Evolutionary conservation across 2,888 invertebrate species (phyloP).

Genomic region (Hipparchia sbordonii): DNA sequence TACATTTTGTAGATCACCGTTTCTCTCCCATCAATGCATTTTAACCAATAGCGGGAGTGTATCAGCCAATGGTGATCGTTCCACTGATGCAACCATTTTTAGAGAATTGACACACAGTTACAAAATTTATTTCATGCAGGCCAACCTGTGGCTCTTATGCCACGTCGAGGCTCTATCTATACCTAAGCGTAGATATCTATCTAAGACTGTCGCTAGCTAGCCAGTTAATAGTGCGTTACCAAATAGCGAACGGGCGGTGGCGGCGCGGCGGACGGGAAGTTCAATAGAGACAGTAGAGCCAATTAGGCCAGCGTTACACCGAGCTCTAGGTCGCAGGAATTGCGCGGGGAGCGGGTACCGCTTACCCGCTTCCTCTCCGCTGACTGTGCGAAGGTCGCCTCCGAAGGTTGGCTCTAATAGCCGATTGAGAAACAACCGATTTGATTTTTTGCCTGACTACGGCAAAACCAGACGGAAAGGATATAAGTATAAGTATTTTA

Average conservation of each 20-base stretch:
- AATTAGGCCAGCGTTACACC: slow-evolving; percentile 23
- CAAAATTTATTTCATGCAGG: too few species aligned
- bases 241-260: not conserved
- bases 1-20: too few species aligned
- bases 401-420: slow-evolving; percentile 23
- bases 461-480: not conserved
- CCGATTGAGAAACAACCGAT: not conserved
- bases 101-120: too few species aligned
- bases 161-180: too few species aligned
- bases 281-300: slow-evolving; percentile 38
- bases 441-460: not conserved
- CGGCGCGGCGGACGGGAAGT: slow-evolving; percentile 37
- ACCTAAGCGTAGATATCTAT: too few species aligned
- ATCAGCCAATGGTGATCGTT: too few species aligned
- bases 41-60: too few species aligned
- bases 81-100: too few species aligned
- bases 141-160: too few species aligned
- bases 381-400: slow-evolving; percentile 37
- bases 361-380: slow-evolving; percentile 35
- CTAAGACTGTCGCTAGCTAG: not conserved
- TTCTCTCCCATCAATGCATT: too few species aligned
- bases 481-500: not conserved
- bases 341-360: slow-evolving; percentile 41
- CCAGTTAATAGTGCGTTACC: not conserved
- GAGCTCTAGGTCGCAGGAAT: slow-evolving; percentile 42